Evolutionary conservation across 2,113 vertebrate genomes (phyloP), one percentile per base, ranked within the genome.

Genomic region (Clarias batrachus): DNA sequence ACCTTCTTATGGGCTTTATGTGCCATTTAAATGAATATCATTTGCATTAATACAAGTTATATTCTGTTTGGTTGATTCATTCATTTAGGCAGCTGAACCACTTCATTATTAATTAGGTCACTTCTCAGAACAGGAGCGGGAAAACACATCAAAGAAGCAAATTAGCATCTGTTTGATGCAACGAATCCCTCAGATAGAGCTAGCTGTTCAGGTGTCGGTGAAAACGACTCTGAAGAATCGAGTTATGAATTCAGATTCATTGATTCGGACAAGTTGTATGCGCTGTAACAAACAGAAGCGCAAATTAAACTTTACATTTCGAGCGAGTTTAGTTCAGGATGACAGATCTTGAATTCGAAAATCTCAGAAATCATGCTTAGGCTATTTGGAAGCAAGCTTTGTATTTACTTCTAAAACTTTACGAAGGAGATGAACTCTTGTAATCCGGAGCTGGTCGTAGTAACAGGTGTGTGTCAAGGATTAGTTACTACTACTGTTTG

Each of bases 391-490:
- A 62, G 19, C 6, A 85, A 77, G 37, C 25, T 48, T 37, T 77
- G 71, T 63, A 13, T n/a, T 74, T 13, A 41, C 57, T 25, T 83
- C 27, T 62, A 37, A 60, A n/a, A 21, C 59, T 4, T 63, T 5
- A 65, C 16, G 37, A 56, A 48, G 13, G 1, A 1, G 6, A 82
- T 82, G 79, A 80, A 82, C 19, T 60, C 23, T 62, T 27, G 12
- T 7, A 62, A 82, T 12, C 66, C 71, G 52, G 80, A 82, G 9
- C 41, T 63, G 37, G 27, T 87, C 5, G 80, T 87, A 19, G 19
- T 87, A 33, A 86, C 85, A 76, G 85, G 85, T 87, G n/a, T 54
- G 85, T 76, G 63, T 59, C 52, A 41, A 17, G 23, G 48, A 4
- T 27, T 56, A 62, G 7, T 33, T 25, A 37, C 33, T 63, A 11